Conservation (phyloP, 2,888 invertebrate genomes). For the Erannis defoliaria region DNA sequence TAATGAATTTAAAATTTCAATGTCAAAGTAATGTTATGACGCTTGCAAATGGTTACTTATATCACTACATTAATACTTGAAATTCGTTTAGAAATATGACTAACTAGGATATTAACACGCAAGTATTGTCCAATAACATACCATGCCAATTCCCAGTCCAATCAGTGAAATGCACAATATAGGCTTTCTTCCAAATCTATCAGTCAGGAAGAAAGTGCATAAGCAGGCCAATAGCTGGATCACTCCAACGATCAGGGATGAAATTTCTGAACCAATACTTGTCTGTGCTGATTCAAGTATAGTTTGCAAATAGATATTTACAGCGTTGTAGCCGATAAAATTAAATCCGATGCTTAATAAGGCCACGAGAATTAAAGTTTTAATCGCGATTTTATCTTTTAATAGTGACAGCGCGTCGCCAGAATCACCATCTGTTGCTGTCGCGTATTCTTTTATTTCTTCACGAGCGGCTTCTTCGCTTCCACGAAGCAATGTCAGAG, state of each 20-base stretch:
- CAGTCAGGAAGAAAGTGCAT: constrained; percentile 50
- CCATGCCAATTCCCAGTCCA: constrained; percentile 59
- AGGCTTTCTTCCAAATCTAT: constrained; percentile 55
- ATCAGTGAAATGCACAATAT: constrained; percentile 49
- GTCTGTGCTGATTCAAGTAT: constrained; percentile 59
- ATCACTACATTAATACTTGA: too few relatives aligned
- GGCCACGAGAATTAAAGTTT: constrained; percentile 48
- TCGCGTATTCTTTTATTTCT: constrained; percentile 50
- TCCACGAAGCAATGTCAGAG: constrained; percentile 48
- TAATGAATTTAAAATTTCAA: too few relatives aligned
- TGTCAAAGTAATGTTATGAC: too few relatives aligned
- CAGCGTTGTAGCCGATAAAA: constrained; percentile 54
- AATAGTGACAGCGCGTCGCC: constrained; percentile 36
- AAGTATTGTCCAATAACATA: constrained; percentile 39
- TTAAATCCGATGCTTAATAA: constrained; percentile 49
- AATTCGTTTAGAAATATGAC: too few relatives aligned
- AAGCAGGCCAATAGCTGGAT: constrained; percentile 56
- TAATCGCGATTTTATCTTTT: constrained; percentile 50
- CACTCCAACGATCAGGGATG: constrained; percentile 58
- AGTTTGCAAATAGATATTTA: constrained; percentile 58
- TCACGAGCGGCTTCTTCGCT: constrained; percentile 44
- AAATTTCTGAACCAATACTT: constrained; percentile 53
- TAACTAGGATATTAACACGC: too few relatives aligned
- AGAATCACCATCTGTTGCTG: not conserved
- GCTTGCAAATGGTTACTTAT: too few relatives aligned